These are phyloP conservation scores for Heterohyrax brucei DNA, from an alignment of 2,797 vertebrate species.

Conservation along the genomic window DNA sequence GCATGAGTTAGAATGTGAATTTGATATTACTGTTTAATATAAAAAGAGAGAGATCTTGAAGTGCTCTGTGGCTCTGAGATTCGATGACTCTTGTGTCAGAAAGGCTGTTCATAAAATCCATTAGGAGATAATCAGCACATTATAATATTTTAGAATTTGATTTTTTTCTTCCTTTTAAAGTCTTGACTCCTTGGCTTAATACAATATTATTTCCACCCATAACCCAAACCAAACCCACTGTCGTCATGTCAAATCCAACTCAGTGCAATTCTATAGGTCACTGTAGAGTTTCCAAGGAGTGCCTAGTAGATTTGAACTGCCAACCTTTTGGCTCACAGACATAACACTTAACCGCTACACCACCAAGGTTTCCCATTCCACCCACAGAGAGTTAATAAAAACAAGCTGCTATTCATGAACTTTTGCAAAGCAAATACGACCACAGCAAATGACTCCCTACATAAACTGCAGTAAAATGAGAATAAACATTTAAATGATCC, in stretches of 20 bases:
- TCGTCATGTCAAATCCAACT: no score
- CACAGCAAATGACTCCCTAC: not conserved
- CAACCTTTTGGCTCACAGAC: no score
- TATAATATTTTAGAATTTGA: not conserved
- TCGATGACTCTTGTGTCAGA: not conserved
- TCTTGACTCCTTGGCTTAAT: not conserved
- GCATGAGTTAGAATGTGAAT: not conserved
- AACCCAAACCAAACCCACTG: no score
- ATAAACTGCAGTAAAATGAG: constrained; percentile 23
- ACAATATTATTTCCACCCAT: no score
- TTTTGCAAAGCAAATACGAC: constrained; percentile 41
- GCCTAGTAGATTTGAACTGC: no score
- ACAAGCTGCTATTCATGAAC: not conserved
- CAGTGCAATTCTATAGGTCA: no score
- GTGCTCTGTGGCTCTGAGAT: not conserved
- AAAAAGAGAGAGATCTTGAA: not conserved
- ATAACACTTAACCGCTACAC: no score
- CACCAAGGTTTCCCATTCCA: not conserved
- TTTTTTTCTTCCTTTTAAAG: constrained; percentile 23
- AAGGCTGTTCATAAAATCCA: constrained; percentile 21
- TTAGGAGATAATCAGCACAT: not conserved
- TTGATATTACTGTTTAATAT: constrained; percentile 29
- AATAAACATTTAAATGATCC: constrained; percentile 46
- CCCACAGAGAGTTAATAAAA: not conserved
- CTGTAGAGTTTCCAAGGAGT: no score